Conservation (phyloP, 2,888 invertebrate species). For the Sphaerophoria rueppellii region DNA sequence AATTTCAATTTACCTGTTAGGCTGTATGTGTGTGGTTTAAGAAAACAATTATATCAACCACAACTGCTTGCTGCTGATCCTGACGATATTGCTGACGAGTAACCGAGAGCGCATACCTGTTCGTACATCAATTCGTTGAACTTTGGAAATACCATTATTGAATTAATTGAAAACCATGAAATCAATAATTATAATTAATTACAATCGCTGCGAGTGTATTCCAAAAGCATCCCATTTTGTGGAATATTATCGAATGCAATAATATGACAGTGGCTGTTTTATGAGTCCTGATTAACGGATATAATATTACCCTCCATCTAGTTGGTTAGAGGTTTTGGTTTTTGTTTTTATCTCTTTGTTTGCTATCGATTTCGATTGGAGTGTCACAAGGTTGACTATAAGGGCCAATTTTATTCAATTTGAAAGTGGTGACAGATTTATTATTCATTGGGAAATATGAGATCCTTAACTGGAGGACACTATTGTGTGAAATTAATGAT, state of each 20-base stretch:
- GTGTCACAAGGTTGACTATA: too few species aligned
- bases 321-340: too few species aligned
- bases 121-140: not conserved
- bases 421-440: too few species aligned
- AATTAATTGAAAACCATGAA: constrained; percentile 36
- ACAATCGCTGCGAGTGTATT: not conserved
- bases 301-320: too few species aligned
- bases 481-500: too few species aligned
- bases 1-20: not conserved
- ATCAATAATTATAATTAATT: constrained; percentile 41
- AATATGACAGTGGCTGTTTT: not conserved
- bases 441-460: too few species aligned
- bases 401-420: too few species aligned
- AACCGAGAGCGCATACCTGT: not conserved
- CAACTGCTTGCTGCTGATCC: not conserved
- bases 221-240: not conserved
- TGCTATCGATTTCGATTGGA: too few species aligned
- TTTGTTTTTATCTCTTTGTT: too few species aligned
- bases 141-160: constrained; percentile 9
- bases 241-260: constrained; percentile 1
- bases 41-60: constrained; percentile 36
- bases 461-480: too few species aligned
- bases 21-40: constrained; percentile 11
- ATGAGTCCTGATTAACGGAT: too few species aligned
- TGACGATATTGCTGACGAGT: not conserved